phyloP scores from a whole-genome alignment of 2,113 vertebrate genomes.

The Vireo altiloquus region DNA sequence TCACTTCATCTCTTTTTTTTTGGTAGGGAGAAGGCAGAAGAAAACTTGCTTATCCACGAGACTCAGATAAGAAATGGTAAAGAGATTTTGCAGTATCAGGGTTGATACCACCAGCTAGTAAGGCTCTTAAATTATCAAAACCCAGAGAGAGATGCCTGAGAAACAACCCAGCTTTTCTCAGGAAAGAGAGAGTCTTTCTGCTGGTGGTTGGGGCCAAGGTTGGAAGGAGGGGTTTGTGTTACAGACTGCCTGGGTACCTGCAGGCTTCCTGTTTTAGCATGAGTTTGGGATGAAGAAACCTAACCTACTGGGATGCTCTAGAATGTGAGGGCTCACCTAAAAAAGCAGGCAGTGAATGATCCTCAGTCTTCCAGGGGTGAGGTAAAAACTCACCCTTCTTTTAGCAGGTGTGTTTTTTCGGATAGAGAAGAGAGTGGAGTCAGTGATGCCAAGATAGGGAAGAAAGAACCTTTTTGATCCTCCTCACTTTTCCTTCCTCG shows the following conservation, averaged over 20 bases:
- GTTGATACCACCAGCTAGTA: not conserved
- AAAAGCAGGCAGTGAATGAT: not conserved
- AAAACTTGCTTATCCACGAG: slow-evolving; percentile 64
- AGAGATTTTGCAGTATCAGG: slow-evolving; percentile 8
- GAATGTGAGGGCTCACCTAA: not conserved
- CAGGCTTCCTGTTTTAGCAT: not conserved
- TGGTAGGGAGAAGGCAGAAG: slow-evolving; percentile 76
- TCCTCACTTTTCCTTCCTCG: not conserved
- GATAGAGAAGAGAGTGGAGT: not conserved
- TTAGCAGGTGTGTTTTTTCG: not conserved
- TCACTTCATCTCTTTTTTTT: slow-evolving; percentile 8
- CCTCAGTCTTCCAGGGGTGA: not conserved
- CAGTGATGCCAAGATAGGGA: not conserved
- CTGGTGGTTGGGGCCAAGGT: not conserved
- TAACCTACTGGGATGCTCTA: not conserved
- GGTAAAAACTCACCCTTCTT: not conserved
- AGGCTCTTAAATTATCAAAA: not conserved
- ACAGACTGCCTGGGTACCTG: not conserved
- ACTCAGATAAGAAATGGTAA: slow-evolving; percentile 75
- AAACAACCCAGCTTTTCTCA: not conserved
- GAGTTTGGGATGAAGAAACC: not conserved
- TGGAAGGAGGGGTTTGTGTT: not conserved
- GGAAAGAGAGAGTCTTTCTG: not conserved
- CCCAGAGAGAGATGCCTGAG: not conserved
- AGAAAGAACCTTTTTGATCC: not conserved